phyloP scores from a whole-genome alignment of 2,113 vertebrate genomes.

The Lophius piscatorius region DNA sequence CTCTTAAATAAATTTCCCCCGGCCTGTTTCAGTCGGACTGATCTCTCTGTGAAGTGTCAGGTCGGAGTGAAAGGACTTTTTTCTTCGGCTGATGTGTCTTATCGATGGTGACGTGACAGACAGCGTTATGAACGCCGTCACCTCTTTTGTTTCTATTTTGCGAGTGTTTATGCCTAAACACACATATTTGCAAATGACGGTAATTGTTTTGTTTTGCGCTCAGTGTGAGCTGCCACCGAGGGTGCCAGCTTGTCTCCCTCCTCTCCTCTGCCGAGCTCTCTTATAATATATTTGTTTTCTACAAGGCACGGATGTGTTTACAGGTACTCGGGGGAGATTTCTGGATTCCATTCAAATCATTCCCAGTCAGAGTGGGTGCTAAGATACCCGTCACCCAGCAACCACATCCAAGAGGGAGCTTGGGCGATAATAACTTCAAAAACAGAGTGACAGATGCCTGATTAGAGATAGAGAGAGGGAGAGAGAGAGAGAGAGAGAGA shows the following conservation, averaged over 20 bases:
- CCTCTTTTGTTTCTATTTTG: conserved; percentile 62
- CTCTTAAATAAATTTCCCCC: conserved; percentile 73
- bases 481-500: conserved; percentile 91
- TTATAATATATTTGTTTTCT: conserved; percentile 97
- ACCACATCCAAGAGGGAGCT: conserved; percentile 99
- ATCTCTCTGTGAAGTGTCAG: conserved; percentile 48
- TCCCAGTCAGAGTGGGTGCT: conserved; percentile 99
- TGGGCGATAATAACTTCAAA: conserved; percentile 99
- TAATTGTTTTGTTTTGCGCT: conserved; percentile 84
- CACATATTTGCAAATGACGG: conserved; percentile 78
- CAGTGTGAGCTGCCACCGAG: conserved; percentile 80
- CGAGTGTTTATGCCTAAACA: conserved; percentile 77
- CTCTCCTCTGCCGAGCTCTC: conserved; percentile 72
- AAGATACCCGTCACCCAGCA: conserved; percentile 99
- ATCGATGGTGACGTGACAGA: conserved; percentile 62
- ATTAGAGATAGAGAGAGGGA: conserved; percentile 96
- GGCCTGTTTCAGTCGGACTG: conserved; percentile 49
- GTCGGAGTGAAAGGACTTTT: conserved; percentile 31
- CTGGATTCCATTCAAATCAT: conserved; percentile 99
- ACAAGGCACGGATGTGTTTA: conserved; percentile 99
- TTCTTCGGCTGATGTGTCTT: conserved; percentile 50
- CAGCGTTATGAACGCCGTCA: conserved; percentile 49
- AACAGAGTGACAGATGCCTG: conserved; percentile 99
- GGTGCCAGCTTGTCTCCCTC: conserved; percentile 80
- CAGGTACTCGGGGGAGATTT: conserved; percentile 99